Evolutionary conservation across 2,888 invertebrate species (phyloP).

Genomic region (Volucella zonaria): DNA sequence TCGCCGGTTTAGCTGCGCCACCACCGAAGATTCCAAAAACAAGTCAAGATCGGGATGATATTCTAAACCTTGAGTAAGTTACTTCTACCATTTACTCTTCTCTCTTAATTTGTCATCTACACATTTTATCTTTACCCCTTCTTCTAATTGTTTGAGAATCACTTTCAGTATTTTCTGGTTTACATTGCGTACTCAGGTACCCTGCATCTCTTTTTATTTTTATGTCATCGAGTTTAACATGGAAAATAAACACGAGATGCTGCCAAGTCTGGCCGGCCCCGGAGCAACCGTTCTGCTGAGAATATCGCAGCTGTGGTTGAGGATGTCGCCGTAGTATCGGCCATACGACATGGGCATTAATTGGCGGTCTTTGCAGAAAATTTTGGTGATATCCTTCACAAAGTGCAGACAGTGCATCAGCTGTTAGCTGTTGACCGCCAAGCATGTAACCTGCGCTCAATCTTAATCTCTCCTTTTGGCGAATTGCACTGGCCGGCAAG

Average conservation of each 20-base stretch:
- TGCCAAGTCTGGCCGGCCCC: too few relatives aligned
- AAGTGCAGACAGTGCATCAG: too few relatives aligned
- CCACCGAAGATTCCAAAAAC: slow-evolving; percentile 85
- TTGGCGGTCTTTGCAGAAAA: too few relatives aligned
- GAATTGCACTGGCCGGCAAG: too few relatives aligned
- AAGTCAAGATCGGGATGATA: slow-evolving; percentile 83
- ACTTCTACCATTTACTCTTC: slow-evolving; percentile 23
- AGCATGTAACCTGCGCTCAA: too few relatives aligned
- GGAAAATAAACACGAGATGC: slow-evolving; percentile 70
- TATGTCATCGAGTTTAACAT: slow-evolving; percentile 58
- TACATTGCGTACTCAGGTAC: slow-evolving; percentile 41
- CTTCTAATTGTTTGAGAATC: slow-evolving; percentile 43
- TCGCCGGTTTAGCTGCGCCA: slow-evolving; percentile 83
- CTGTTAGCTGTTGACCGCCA: too few relatives aligned
- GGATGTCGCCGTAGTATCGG: too few relatives aligned
- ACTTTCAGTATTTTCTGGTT: slow-evolving; percentile 60
- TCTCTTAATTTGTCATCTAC: background rate
- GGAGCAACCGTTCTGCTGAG: too few relatives aligned
- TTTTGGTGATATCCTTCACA: too few relatives aligned
- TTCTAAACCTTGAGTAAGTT: slow-evolving; percentile 80
- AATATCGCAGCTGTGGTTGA: too few relatives aligned
- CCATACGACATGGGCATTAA: too few relatives aligned
- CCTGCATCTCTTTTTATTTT: slow-evolving; percentile 48
- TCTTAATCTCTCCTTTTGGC: too few relatives aligned
- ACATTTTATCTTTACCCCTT: slow-evolving; percentile 6